Percentiles rank a stretch among this genome's conserved stretches.
Conservation (phyloP, 2,113 vertebrate genomes). For the Chinchilla lanigera region DNA sequence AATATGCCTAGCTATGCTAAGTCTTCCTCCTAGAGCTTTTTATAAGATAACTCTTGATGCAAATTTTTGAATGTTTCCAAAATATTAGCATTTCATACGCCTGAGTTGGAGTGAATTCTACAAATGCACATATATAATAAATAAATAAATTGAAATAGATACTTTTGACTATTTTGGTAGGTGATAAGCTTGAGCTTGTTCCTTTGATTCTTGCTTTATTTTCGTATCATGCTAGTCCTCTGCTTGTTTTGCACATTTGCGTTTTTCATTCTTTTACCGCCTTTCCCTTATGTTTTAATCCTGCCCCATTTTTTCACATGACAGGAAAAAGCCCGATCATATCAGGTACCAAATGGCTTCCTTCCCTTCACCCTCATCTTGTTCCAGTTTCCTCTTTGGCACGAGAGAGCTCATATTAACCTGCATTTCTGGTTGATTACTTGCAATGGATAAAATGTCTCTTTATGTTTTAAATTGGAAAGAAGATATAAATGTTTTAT, state of each 20-base stretch:
- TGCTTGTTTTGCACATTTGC: constrained; percentile 89
- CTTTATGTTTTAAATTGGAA: constrained; percentile 74
- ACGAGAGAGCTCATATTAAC: constrained; percentile 88
- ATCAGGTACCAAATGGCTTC: constrained; percentile 91
- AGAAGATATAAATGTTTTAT: constrained; percentile 26
- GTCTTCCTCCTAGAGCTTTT: not conserved
- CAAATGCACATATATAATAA: constrained; percentile 29
- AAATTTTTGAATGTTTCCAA: constrained; percentile 41
- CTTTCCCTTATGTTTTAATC: constrained; percentile 90
- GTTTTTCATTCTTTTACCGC: constrained; percentile 85
- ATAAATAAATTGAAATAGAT: constrained; percentile 24
- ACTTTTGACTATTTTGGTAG: constrained; percentile 54
- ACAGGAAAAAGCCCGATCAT: constrained; percentile 93
- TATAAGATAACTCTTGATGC: constrained; percentile 1
- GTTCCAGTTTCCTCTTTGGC: constrained; percentile 85
- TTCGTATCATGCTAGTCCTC: constrained; percentile 85
- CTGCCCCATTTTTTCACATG: constrained; percentile 91
- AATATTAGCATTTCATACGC: constrained; percentile 30
- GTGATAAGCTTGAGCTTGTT: constrained; percentile 71
- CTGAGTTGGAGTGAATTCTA: constrained; percentile 51
- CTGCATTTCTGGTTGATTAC: constrained; percentile 86
- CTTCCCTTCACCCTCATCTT: constrained; percentile 80
- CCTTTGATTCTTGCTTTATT: constrained; percentile 84
- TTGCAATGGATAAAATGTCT: constrained; percentile 88
- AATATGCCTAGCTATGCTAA: not conserved